Percentiles rank a stretch among this genome's conserved stretches.
These are phyloP conservation scores for Laspeyria flexula DNA, from an alignment of 2,888 invertebrate species.

Conservation along the genomic window DNA sequence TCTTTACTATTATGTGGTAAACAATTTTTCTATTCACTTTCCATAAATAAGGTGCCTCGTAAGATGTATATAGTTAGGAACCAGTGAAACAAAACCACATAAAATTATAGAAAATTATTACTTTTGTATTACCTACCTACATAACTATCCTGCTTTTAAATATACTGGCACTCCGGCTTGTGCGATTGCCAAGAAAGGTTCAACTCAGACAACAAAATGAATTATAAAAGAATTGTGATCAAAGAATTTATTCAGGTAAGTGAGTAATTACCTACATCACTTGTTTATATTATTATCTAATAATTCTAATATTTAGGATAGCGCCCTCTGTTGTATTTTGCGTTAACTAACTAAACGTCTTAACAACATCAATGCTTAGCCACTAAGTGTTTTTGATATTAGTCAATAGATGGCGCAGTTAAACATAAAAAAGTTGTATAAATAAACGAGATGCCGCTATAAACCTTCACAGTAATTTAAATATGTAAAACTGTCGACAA, in stretches of 20 bases:
- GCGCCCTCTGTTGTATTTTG: constrained; percentile 3
- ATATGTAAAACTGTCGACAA: too few species aligned
- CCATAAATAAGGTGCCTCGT: too few species aligned
- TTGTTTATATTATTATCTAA: too few species aligned
- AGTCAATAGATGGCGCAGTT: constrained; percentile 6
- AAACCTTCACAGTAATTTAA: too few species aligned
- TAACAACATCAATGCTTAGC: background rate
- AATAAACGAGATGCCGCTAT: too few species aligned
- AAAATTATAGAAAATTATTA: too few species aligned
- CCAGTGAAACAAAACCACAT: background rate
- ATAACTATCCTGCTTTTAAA: too few species aligned
- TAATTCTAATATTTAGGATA: background rate
- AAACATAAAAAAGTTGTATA: too few species aligned
- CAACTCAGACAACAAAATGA: background rate
- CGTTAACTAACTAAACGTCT: background rate
- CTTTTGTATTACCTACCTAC: too few species aligned
- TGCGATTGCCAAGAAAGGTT: background rate
- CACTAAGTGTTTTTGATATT: background rate
- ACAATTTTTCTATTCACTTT: background rate
- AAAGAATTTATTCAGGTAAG: constrained; percentile 21
- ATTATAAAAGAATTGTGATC: constrained; percentile 4
- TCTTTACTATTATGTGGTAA: background rate
- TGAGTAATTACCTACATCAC: too few species aligned
- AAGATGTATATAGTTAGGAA: background rate
- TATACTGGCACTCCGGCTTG: background rate